Evolutionary conservation across 2,888 invertebrate genomes (phyloP).

Genomic region (Tineola bisselliella): DNA sequence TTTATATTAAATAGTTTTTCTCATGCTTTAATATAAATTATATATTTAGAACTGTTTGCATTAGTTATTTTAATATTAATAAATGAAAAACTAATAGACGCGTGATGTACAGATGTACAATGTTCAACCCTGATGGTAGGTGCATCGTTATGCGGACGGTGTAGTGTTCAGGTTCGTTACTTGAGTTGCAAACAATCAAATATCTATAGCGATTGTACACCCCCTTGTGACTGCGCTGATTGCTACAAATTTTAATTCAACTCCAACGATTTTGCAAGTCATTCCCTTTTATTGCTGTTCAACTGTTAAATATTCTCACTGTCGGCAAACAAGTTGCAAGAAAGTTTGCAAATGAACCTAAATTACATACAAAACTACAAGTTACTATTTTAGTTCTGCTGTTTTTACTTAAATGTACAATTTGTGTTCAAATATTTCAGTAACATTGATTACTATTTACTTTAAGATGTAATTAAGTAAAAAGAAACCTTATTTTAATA

Average conservation of each 20-base stretch:
- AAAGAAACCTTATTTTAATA: too few species aligned
- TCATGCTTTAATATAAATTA: too few species aligned
- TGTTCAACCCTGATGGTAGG: neutral
- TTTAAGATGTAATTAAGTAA: too few species aligned
- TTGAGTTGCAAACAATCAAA: constrained; percentile 31
- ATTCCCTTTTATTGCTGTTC: constrained; percentile 21
- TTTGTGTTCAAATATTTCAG: neutral
- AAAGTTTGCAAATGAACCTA: constrained; percentile 6
- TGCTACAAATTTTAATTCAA: constrained; percentile 27
- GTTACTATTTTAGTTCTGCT: neutral
- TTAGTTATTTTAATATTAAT: too few species aligned
- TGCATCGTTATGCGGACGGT: constrained; percentile 26
- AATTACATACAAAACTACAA: neutral
- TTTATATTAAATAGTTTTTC: too few species aligned
- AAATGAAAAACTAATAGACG: too few species aligned
- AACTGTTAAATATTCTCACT: neutral
- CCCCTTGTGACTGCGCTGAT: constrained; percentile 24
- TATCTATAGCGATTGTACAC: constrained; percentile 23
- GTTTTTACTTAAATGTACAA: neutral
- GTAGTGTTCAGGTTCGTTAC: constrained; percentile 36
- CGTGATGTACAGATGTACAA: too few species aligned
- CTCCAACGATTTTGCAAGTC: constrained; percentile 24
- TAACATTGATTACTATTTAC: neutral
- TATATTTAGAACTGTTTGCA: too few species aligned
- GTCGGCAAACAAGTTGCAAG: constrained; percentile 4